Evolutionary conservation across 2,113 vertebrate species (phyloP), one percentile per base, ranked within the genome.

Genomic region (Lynx canadensis): DNA sequence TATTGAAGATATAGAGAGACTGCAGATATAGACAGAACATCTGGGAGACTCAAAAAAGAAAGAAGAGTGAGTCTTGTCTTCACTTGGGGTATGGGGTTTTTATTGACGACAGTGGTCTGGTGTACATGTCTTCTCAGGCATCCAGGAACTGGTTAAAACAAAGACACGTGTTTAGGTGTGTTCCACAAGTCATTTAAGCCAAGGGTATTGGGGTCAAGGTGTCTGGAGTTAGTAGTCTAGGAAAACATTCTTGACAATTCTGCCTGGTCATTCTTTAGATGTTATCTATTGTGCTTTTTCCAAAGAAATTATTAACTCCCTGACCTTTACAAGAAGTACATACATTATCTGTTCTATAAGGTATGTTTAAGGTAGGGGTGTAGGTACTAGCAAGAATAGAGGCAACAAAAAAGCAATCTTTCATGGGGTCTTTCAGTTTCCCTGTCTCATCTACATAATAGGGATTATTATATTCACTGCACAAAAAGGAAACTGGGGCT

Each of bases 401-500:
- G 13, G 25, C 25, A 76, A 15, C 27, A 78, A 76, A 7, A 76
- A 76, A 76, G 27, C 41, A 48, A 15, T 78, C 41, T 78, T 78
- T 78, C 41, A 48, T 78, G 41, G 7, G 41, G 27, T 78, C 27
- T 48, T 78, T 78, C 41, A 78, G 41, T 48, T 78, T 78, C 41
- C 41, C 74, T 48, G 41, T 78, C 41, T 78, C 41, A 78, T 18
- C n/a, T 96, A 48, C 18, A 89, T 89, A 23, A 84, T 52, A 95
- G 29, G 7, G 18, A 93, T 80, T 78, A 71, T 48, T 79, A 74
- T 36, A 12, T 69, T 90, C 33, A 55, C 29, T 79, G 71, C 38
- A 95, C 27, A 92, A 73, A 73, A 52, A 74, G 14, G 74, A 94
- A 94, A 88, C 52, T 78, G 29, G 95, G 80, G 15, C 19, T 52